These are phyloP conservation scores for Xenopus tropicalis DNA, from an alignment of 2,113 vertebrate genomes.

Conservation along the genomic window DNA sequence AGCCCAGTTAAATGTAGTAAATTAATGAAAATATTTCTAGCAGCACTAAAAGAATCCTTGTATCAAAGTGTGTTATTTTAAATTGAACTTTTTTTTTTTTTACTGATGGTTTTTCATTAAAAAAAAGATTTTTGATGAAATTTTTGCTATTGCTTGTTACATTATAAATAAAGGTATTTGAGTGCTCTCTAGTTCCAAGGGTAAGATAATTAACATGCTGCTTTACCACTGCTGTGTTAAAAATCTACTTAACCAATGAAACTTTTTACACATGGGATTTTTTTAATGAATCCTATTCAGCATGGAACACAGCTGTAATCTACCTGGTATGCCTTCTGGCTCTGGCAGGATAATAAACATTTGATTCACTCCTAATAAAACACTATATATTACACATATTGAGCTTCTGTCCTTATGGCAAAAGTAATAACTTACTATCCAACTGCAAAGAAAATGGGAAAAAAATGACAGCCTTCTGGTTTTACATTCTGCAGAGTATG, in stretches of 20 bases:
- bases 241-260: background rate
- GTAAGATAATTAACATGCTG: too few relatives aligned
- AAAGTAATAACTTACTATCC: background rate
- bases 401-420: background rate
- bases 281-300: conserved; percentile 8
- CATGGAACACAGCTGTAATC: background rate
- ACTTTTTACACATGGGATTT: background rate
- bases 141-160: too few relatives aligned
- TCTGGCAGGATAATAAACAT: background rate
- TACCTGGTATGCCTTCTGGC: background rate
- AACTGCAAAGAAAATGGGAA: background rate
- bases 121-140: too few relatives aligned
- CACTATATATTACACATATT: background rate
- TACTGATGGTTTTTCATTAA: too few relatives aligned
- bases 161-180: too few relatives aligned
- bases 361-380: background rate
- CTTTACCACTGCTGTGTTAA: too few relatives aligned
- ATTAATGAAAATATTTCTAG: too few relatives aligned
- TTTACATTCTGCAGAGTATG: background rate
- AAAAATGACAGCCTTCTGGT: background rate
- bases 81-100: too few relatives aligned
- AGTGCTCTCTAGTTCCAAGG: too few relatives aligned
- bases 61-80: too few relatives aligned
- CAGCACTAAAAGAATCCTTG: too few relatives aligned
- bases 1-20: too few relatives aligned